Base-by-base conservation (phyloP, 2,113 vertebrate species). In the Poeciliopsis retropinna region DNA sequence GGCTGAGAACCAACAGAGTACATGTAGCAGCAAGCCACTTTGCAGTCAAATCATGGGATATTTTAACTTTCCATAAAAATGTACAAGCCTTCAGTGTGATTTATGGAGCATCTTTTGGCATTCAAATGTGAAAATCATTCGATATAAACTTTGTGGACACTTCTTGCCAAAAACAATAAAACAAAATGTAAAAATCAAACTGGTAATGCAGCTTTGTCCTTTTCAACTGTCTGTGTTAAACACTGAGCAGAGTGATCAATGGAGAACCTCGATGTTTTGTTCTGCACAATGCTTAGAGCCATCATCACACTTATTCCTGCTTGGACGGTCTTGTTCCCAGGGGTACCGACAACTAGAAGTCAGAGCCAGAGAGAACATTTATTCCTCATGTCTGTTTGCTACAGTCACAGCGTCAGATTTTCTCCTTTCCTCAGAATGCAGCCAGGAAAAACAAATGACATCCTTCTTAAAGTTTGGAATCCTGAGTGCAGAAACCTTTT, bases 391-490 rank as follows among this genome's bases (percentile, higher is more conserved):
- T 86, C 72, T 57, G 77, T 67, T 73, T 77, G 69, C 80, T 67
- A 65, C 51, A 73, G 78, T 62, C 67, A 7, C 37, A 85, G 86
- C 82, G 88, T 69, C 11, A 70, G 84, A 90, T 91, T 83, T 85
- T 78, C 71, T 64, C 39, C 70, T 64, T 47, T 71, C 61, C 78
- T 54, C 71, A 66, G 78, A 79, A 69, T 60, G 61, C 47, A 62
- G 85, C 89, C 87, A 89, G 82, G 72, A 89, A 90, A 91, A 91
- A 90, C 80, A 89, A 84, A 90, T 87, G 76, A 86, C 84, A 89
- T 88, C 84, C 65, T 81, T 75, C 84, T 75, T 32, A 69, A 87
- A 84, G 66, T 77, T 74, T 78, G 73, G 68, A 81, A 84, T 72
- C 76, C 66, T 44, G 34, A 54, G n/a, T 5, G 17, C 27, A 31